These are phyloP conservation scores for Neomonachus schauinslandi DNA, from an alignment of 2,113 vertebrate genomes.

Conservation along the genomic window DNA sequence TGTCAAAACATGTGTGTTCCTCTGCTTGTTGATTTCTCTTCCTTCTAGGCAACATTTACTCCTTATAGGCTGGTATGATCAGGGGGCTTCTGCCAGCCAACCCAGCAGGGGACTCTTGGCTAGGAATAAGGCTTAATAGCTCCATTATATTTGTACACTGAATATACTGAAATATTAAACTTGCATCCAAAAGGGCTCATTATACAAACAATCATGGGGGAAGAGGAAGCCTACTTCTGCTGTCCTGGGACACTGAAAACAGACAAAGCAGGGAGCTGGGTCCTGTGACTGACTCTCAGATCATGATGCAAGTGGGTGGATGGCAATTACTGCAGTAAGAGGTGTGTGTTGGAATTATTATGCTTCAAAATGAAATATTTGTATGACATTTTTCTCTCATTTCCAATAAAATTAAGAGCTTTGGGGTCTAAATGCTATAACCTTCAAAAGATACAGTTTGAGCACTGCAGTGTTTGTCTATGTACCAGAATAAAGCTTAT, in stretches of 20 bases:
- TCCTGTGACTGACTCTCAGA: slow-evolving; percentile 23
- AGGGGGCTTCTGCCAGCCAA: neutral
- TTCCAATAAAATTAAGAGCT: slow-evolving; percentile 78
- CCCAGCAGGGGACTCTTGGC: neutral
- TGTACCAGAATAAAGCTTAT: slow-evolving; percentile 71
- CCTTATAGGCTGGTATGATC: neutral
- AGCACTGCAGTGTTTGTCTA: slow-evolving; percentile 66
- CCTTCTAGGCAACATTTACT: neutral
- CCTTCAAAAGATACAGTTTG: slow-evolving; percentile 78
- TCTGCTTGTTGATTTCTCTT: neutral
- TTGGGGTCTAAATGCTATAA: slow-evolving; percentile 76
- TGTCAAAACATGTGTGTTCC: neutral
- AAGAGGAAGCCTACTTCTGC: neutral
- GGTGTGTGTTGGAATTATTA: slow-evolving; percentile 63
- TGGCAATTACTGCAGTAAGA: slow-evolving; percentile 61
- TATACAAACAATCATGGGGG: neutral
- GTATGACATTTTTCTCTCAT: slow-evolving; percentile 74
- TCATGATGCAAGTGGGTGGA: slow-evolving; percentile 15
- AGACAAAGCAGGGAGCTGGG: neutral
- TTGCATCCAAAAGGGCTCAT: neutral
- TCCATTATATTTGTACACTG: slow-evolving; percentile 8
- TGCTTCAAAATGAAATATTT: slow-evolving; percentile 80
- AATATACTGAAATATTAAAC: neutral
- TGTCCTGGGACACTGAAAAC: neutral
- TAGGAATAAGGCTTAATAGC: neutral